Evolutionary conservation across 2,797 vertebrate genomes (phyloP).

Genomic region (Sebastes vulpes): DNA sequence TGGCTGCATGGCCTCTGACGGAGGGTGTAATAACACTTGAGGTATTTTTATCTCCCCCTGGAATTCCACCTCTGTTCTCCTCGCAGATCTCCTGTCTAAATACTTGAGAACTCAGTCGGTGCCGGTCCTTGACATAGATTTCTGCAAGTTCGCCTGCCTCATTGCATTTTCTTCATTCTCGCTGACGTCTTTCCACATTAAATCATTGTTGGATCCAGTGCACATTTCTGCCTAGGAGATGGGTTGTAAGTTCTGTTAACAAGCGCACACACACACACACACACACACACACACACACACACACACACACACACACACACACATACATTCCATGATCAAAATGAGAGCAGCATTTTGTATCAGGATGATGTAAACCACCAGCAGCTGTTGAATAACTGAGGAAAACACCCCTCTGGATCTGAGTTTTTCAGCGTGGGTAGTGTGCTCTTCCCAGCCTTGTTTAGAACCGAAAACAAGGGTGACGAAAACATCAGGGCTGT

Average conservation of each 20-base stretch:
- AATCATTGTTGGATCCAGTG: neutral
- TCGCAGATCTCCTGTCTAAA: slow-evolving; percentile 24
- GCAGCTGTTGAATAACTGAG: slow-evolving; percentile 27
- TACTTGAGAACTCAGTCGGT: slow-evolving; percentile 4
- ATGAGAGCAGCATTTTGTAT: slow-evolving; percentile 7
- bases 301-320: neutral
- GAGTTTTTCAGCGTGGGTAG: slow-evolving; percentile 4
- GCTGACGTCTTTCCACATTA: neutral
- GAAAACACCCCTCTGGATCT: slow-evolving; percentile 7
- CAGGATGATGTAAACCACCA: neutral
- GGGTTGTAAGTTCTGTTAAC: neutral
- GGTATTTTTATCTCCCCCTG: slow-evolving; percentile 82
- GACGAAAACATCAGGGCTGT: too few relatives aligned
- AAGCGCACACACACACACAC: neutral
- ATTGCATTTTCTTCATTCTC: slow-evolving; percentile 29
- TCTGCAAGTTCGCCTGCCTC: slow-evolving; percentile 27
- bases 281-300: too few relatives aligned
- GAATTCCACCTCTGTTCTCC: slow-evolving; percentile 77
- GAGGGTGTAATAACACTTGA: slow-evolving; percentile 83
- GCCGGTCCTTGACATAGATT: slow-evolving; percentile 36
- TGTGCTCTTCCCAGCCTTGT: slow-evolving; percentile 4
- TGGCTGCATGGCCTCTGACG: slow-evolving; percentile 51
- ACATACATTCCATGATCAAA: neutral
- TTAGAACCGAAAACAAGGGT: slow-evolving; percentile 7
- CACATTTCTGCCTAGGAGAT: neutral